phyloP scores from a whole-genome alignment of 2,113 vertebrate species.

The Loxodonta africana region DNA sequence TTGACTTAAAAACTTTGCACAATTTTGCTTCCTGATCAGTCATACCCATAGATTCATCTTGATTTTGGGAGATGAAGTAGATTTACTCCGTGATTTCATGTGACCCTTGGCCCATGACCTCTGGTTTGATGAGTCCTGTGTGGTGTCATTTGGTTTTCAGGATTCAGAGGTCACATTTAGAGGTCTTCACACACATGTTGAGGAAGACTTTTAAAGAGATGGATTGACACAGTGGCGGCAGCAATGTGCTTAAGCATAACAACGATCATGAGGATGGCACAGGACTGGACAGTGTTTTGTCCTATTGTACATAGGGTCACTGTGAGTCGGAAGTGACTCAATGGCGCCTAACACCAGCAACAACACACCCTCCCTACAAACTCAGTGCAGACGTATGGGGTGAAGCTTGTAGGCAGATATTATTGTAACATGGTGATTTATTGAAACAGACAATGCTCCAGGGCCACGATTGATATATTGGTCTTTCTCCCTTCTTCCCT shows the following conservation, averaged over 20 bases:
- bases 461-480: not conserved
- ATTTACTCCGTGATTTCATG: not conserved
- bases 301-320: too few species aligned
- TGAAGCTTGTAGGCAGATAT: not conserved
- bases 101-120: not conserved
- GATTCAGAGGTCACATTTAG: not conserved
- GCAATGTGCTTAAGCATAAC: too few species aligned
- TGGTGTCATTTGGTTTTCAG: not conserved
- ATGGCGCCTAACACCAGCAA: too few species aligned
- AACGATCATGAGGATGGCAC: too few species aligned
- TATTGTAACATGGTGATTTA: not conserved
- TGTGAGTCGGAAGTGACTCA: too few species aligned
- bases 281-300: too few species aligned
- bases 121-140: not conserved
- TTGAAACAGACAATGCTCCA: not conserved
- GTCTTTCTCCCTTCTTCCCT: not conserved
- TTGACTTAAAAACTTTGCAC: not conserved
- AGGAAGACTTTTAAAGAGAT: too few species aligned
- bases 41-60: not conserved
- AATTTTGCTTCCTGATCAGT: not conserved
- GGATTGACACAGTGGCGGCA: too few species aligned
- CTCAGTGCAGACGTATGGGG: too few species aligned
- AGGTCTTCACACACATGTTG: not conserved
- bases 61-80: not conserved
- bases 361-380: not conserved